phyloP scores from a whole-genome alignment of 2,888 invertebrate genomes.

The Drosophila pseudotalamancana region DNA sequence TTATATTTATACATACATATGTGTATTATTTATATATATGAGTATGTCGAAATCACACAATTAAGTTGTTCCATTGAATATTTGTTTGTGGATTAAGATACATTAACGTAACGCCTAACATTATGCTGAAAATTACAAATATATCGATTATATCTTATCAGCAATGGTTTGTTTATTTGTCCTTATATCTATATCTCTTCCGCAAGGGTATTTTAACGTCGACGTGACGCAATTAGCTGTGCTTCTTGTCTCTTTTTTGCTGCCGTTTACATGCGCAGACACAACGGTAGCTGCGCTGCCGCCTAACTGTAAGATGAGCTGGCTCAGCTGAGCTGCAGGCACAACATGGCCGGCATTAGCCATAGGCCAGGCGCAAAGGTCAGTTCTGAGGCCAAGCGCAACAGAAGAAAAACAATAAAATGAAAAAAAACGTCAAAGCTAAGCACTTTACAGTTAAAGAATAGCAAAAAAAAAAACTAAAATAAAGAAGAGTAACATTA shows the following conservation, averaged over 20 bases:
- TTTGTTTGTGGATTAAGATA: no score
- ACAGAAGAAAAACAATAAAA: slow-evolving; percentile 1
- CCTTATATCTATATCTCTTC: no score
- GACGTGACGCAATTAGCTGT: background rate
- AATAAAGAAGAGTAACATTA: slow-evolving; percentile 17
- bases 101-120: no score
- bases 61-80: no score
- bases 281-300: slow-evolving; percentile 31
- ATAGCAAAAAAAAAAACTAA: slow-evolving; percentile 23
- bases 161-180: no score
- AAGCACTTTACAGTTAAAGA: slow-evolving; percentile 66
- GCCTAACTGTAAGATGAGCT: slow-evolving; percentile 65
- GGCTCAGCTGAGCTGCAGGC: slow-evolving; percentile 29
- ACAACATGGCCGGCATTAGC: slow-evolving; percentile 35
- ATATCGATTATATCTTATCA: no score
- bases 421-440: slow-evolving; percentile 45
- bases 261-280: slow-evolving; percentile 29
- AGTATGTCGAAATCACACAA: no score
- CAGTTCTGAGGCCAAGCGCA: slow-evolving; percentile 64
- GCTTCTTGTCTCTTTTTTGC: background rate
- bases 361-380: slow-evolving; percentile 56
- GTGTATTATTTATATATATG: no score
- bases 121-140: no score
- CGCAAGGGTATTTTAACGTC: background rate
- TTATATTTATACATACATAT: no score